A percentile compares a stretch with the other conserved stretches of the same genome.
Conservation (phyloP, 92 coral and sea anemone genomes). For the Umimayanthus chanpuru region DNA sequence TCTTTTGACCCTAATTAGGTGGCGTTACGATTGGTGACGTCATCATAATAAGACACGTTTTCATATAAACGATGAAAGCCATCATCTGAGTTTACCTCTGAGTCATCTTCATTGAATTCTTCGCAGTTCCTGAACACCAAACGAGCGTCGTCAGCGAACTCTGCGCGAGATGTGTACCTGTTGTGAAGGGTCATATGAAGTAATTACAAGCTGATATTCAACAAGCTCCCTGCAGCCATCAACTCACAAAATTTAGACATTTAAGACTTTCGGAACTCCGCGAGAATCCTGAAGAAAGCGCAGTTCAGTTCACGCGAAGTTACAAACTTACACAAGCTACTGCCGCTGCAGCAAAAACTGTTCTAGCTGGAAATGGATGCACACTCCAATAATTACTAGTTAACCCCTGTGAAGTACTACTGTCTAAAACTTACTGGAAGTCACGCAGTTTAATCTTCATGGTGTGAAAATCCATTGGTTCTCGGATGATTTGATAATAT, state of each 20-base stretch:
- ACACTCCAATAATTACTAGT: background rate
- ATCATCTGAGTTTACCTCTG: constrained; percentile 65
- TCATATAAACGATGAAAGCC: background rate
- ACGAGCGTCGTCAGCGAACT: constrained; percentile 91
- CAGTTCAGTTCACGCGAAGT: background rate
- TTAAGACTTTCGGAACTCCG: no score
- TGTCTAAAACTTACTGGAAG: constrained; percentile 81
- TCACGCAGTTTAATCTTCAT: constrained; percentile 98
- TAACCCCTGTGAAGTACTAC: background rate
- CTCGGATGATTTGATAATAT: constrained; percentile 86
- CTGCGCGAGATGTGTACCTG: constrained; percentile 84
- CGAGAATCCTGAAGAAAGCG: background rate
- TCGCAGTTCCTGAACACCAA: constrained; percentile 93
- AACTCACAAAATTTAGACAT: no score
- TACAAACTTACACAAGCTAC: no score
- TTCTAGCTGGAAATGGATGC: background rate
- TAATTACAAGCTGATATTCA: background rate
- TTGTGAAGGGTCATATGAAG: background rate
- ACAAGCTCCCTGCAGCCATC: background rate
- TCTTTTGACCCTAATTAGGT: no score
- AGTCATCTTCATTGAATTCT: constrained; percentile 98
- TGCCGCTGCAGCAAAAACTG: background rate
- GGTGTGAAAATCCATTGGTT: constrained; percentile 99
- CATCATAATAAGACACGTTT: no score
- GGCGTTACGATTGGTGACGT: no score